phyloP scores from a whole-genome alignment of 2,888 invertebrate species.

The Antitype chi region DNA sequence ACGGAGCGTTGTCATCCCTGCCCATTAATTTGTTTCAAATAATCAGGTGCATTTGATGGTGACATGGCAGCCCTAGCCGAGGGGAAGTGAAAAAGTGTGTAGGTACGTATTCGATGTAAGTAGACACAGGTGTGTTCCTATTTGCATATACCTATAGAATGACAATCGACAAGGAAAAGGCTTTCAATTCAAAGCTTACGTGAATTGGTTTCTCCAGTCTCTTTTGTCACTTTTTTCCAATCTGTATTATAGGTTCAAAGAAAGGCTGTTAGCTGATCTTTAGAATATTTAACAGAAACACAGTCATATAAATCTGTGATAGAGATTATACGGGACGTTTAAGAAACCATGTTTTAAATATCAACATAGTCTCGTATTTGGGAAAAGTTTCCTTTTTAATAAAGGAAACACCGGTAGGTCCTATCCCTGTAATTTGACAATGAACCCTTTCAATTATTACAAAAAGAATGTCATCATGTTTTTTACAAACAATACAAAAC shows the following conservation, averaged over 20 bases:
- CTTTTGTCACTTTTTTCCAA: background rate
- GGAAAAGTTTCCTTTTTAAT: background rate
- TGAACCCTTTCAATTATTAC: background rate
- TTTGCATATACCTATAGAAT: conserved; percentile 2
- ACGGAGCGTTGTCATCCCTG: conserved; percentile 14
- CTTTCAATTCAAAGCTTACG: background rate
- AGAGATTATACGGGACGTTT: background rate
- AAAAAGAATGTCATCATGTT: background rate
- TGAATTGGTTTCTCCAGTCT: conserved; percentile 7
- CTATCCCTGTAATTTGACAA: background rate
- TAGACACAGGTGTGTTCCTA: background rate
- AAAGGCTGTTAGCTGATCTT: too few species aligned
- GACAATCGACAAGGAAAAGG: conserved; percentile 20
- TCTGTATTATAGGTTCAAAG: background rate
- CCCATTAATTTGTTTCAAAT: conserved; percentile 51
- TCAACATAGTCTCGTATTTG: background rate
- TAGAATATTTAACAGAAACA: background rate
- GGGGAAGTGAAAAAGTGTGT: conserved; percentile 17
- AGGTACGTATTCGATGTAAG: conserved; percentile 1
- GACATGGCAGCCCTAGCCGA: conserved; percentile 23
- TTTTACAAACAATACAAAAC: conserved; percentile 13
- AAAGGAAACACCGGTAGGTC: background rate
- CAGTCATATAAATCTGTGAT: background rate
- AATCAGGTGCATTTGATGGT: conserved; percentile 56
- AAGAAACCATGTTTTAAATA: background rate